Evolutionary conservation across 2,888 invertebrate species (phyloP).

Genomic region (Mesodorylaimus sp.): DNA sequence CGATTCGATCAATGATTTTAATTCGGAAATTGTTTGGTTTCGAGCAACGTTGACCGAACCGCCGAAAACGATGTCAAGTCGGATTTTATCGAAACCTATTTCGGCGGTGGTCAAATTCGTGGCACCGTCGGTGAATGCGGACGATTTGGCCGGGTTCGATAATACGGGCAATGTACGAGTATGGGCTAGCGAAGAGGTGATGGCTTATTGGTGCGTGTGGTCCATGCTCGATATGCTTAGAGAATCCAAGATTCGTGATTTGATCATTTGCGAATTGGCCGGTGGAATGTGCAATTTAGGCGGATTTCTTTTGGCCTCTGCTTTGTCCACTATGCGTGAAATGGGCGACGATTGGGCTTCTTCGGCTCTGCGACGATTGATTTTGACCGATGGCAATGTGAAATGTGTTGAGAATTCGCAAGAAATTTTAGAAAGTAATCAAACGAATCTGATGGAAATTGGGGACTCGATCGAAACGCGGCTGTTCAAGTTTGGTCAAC

Average conservation of each 20-base stretch:
- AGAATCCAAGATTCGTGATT: neutral
- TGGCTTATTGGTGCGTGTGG: constrained; percentile 11
- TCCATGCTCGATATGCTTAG: neutral
- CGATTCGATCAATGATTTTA: too few relatives aligned
- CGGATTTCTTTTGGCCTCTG: neutral
- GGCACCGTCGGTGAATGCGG: too few relatives aligned
- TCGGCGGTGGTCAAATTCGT: too few relatives aligned
- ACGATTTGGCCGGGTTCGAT: constrained; percentile 11
- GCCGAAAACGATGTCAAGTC: too few relatives aligned
- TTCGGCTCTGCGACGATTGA: neutral
- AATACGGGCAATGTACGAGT: constrained; percentile 13
- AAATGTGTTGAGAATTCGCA: neutral
- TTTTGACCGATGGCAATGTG: constrained; percentile 5
- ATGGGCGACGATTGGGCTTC: too few relatives aligned
- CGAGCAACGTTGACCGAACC: too few relatives aligned
- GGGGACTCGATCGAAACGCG: neutral
- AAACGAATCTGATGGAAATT: too few relatives aligned
- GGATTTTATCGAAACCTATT: too few relatives aligned
- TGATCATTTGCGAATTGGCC: neutral
- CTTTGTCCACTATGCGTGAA: too few relatives aligned
- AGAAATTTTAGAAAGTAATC: neutral
- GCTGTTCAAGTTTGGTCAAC: neutral
- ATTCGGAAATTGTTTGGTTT: too few relatives aligned
- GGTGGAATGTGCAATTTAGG: constrained; percentile 2
- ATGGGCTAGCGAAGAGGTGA: constrained; percentile 12